Base-by-base conservation (phyloP, 53 echinoderm and acorn worm genomes). In the Hippasteria phrygiana region DNA sequence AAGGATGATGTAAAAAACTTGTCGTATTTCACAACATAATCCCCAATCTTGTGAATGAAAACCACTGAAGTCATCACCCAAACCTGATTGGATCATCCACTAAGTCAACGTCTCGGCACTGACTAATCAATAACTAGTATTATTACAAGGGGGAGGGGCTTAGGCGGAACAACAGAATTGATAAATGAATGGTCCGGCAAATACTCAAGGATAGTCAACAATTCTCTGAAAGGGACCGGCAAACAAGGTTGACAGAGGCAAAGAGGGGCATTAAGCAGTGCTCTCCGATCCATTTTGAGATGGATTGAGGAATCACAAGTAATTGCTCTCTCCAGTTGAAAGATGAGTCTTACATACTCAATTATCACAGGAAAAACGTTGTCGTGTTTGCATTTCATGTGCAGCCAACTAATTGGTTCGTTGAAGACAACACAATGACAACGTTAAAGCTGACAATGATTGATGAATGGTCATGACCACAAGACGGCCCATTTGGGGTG, bases 1-100 rank as follows among this genome's bases (percentile, higher is more conserved):
- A 27, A 66, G 64, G 5, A 26, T 66, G 67, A 35, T 66, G 35
- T 32, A 5, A 45, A 66, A 34, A 32, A 66, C 17, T 66, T 66
- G 67, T 66, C 20, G 51, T 20, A 51, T 22, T 66, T 66, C 67
- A 66, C 67, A 34, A 34, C 67, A 66, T 66, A 7, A 66, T 47
- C 13, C 7, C 6, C 47, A 66, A 12, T 4, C 34, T 8, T 3
- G 2, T 59, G n/a, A 59, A 9, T 18, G 34, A 35, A 8, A 11
- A 35, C 34, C 35, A 66, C 9, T 35, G 47, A 13, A 32, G 11
- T 56, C 17, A 34, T 1, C 13, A 29, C 18, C 18, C 17, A 16
- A 18, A 18, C 3, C 3, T 34, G 67, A 66, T 66, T 66, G 67
- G 67, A 14, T 66, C 36, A 66, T 32, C 36, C 67, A 66, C 34